phyloP scores from a whole-genome alignment of 1,140 invertebrate genomes.

The Aphaenogaster rudis region DNA sequence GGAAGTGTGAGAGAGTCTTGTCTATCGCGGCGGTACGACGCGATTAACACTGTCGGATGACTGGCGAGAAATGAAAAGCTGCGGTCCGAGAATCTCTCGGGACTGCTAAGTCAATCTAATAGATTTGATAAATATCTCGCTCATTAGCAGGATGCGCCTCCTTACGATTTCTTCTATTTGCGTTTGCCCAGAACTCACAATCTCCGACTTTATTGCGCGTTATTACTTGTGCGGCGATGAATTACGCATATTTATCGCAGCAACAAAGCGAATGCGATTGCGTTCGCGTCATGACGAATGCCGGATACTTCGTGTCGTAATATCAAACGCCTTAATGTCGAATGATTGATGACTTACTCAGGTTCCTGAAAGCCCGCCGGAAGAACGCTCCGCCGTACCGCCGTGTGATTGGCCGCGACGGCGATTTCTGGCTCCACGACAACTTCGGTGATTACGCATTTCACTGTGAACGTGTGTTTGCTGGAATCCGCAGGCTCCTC shows the following conservation, averaged over 20 bases:
- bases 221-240: slow-evolving; percentile 30
- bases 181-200: slow-evolving; percentile 9
- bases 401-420: slow-evolving; percentile 84
- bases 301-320: slow-evolving; percentile 3
- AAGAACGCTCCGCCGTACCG: slow-evolving; percentile 88
- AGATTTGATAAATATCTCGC: slow-evolving; percentile 61
- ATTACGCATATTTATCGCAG: slow-evolving; percentile 45
- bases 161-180: slow-evolving; percentile 39
- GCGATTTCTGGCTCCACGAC: slow-evolving; percentile 80
- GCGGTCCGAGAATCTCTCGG: slow-evolving; percentile 26
- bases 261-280: slow-evolving; percentile 36
- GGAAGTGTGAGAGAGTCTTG: slow-evolving; percentile 43
- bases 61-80: slow-evolving; percentile 59
- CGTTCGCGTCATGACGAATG: slow-evolving; percentile 26
- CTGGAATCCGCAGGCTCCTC: slow-evolving; percentile 85
- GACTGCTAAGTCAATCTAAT: slow-evolving; percentile 50
- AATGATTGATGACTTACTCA: slow-evolving; percentile 86
- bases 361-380: slow-evolving; percentile 89
- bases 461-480: slow-evolving; percentile 87
- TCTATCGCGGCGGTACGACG: slow-evolving; percentile 43
- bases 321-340: slow-evolving; percentile 17
- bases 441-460: slow-evolving; percentile 87
- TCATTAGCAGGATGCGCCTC: slow-evolving; percentile 34
- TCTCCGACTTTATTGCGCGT: slow-evolving; percentile 25
- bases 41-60: slow-evolving; percentile 58